phyloP scores from a whole-genome alignment of 2,797 vertebrate species.

The Poeciliopsis turneri region DNA sequence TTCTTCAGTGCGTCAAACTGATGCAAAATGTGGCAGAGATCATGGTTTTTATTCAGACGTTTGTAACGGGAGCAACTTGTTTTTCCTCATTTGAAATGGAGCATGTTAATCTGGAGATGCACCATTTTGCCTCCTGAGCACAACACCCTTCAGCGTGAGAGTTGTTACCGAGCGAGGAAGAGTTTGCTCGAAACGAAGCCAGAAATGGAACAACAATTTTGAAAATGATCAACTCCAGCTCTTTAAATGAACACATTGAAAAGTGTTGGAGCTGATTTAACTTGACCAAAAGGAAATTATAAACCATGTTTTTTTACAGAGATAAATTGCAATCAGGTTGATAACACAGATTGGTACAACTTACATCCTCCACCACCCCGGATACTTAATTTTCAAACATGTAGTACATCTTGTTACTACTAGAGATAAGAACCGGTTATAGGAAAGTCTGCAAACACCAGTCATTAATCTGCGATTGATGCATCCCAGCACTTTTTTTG shows the following conservation, averaged over 20 bases:
- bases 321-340: not conserved
- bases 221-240: not conserved
- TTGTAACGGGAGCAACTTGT: slow-evolving; percentile 1
- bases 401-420: not conserved
- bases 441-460: no score
- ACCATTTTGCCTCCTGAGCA: not conserved
- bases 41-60: not conserved
- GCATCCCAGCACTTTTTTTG: not conserved
- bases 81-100: slow-evolving; percentile 11
- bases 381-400: not conserved
- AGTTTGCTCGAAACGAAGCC: not conserved
- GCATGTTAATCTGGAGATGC: not conserved
- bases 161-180: not conserved
- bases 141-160: not conserved
- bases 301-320: not conserved
- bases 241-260: no score
- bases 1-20: slow-evolving; percentile 4
- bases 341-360: not conserved
- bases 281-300: not conserved
- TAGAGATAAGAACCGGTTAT: not conserved
- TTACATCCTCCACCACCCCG: not conserved
- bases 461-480: not conserved
- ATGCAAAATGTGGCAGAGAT: slow-evolving; percentile 6
- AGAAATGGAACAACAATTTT: not conserved
- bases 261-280: no score